Percentiles rank a stretch among this genome's conserved stretches.
These are phyloP conservation scores for Drosophila saltans DNA, from an alignment of 1,140 invertebrate species.

Conservation along the genomic window DNA sequence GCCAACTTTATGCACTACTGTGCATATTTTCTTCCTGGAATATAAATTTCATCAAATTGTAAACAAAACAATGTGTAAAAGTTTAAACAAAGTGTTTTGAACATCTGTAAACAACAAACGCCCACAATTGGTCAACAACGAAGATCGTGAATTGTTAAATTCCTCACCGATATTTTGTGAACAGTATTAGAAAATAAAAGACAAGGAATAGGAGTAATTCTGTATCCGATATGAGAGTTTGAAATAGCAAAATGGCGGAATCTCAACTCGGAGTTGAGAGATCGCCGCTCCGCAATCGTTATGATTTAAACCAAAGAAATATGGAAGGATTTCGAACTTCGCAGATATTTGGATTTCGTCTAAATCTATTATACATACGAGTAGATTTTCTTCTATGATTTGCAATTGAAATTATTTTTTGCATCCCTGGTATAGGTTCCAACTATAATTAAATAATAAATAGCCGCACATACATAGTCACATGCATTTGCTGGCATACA, in stretches of 20 bases:
- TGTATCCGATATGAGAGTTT: background rate
- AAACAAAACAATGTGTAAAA: slow-evolving; percentile 40
- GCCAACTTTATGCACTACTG: slow-evolving; percentile 15
- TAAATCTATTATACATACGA: too few species aligned
- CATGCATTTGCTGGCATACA: slow-evolving; percentile 34
- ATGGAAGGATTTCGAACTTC: too few species aligned
- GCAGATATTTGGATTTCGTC: too few species aligned
- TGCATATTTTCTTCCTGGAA: slow-evolving; percentile 19
- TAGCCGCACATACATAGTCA: slow-evolving; percentile 45
- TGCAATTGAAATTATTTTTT: background rate
- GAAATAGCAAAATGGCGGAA: background rate
- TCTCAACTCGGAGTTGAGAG: background rate
- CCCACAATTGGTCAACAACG: background rate
- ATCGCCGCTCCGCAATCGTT: too few species aligned
- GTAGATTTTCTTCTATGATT: too few species aligned
- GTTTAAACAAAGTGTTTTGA: slow-evolving; percentile 40
- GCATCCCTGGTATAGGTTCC: slow-evolving; percentile 25
- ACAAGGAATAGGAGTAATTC: background rate
- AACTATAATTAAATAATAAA: slow-evolving; percentile 67
- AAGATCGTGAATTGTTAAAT: background rate
- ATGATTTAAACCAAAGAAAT: too few species aligned
- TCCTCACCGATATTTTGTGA: background rate
- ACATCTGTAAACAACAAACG: background rate
- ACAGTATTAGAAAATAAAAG: background rate
- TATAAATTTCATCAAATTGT: slow-evolving; percentile 52